A percentile compares a stretch with the other conserved stretches of the same genome.
These are phyloP conservation scores for Dynastes grantii DNA, from an alignment of 2,888 invertebrate species.

Conservation along the genomic window DNA sequence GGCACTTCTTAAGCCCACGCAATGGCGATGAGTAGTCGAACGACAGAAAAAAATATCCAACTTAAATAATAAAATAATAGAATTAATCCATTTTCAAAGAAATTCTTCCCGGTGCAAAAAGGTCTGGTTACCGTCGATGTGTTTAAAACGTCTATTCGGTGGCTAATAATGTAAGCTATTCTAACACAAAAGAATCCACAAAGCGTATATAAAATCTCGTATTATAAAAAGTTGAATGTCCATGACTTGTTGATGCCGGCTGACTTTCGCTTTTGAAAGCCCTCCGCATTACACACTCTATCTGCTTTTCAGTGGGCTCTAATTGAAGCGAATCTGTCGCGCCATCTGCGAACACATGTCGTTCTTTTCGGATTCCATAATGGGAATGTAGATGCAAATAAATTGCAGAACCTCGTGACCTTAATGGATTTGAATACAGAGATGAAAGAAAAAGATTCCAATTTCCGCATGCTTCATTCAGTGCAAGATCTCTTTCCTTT, in stretches of 20 bases:
- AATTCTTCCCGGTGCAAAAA: too few relatives aligned
- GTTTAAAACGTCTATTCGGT: not conserved
- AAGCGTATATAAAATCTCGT: not conserved
- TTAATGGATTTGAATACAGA: slow-evolving; percentile 25
- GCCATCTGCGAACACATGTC: slow-evolving; percentile 38
- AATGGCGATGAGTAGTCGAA: too few relatives aligned
- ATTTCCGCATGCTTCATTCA: slow-evolving; percentile 37
- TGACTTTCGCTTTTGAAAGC: slow-evolving; percentile 35
- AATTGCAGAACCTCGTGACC: slow-evolving; percentile 37
- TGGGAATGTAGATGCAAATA: slow-evolving; percentile 29
- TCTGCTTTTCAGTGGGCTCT: slow-evolving; percentile 28
- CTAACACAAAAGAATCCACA: not conserved
- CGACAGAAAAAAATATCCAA: too few relatives aligned
- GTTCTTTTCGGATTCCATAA: slow-evolving; percentile 37
- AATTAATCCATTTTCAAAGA: too few relatives aligned
- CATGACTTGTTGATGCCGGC: slow-evolving; percentile 27
- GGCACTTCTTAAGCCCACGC: too few relatives aligned
- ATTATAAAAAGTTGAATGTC: slow-evolving; percentile 1
- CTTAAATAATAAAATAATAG: too few relatives aligned
- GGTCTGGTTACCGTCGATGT: too few relatives aligned
- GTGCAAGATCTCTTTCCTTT: slow-evolving; percentile 13
- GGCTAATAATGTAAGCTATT: not conserved
- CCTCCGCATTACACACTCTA: slow-evolving; percentile 14
- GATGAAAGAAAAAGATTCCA: slow-evolving; percentile 27
- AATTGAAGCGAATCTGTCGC: slow-evolving; percentile 14